Percentiles rank a stretch among this genome's conserved stretches.
phyloP scores from a whole-genome alignment of 1,140 invertebrate genomes.

The Thaumetopoea pityocampa region DNA sequence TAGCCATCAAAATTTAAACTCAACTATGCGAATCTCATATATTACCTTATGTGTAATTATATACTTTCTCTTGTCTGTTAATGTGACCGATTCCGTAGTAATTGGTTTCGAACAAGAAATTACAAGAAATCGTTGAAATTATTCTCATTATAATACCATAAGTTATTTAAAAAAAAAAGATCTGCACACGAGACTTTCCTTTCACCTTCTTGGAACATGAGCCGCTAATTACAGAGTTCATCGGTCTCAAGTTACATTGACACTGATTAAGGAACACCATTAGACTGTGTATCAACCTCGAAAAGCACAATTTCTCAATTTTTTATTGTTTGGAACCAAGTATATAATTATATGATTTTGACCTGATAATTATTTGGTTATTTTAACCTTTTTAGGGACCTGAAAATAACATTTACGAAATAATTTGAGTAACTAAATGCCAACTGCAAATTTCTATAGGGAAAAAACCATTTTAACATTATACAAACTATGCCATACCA shows the following conservation, averaged over 20 bases:
- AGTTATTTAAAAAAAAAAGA: conserved; percentile 38
- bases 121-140: conserved; percentile 42
- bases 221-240: conserved; percentile 51
- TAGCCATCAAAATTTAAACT: conserved; percentile 24
- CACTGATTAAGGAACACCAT: conserved; percentile 24
- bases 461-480: too few species aligned
- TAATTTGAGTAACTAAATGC: too few species aligned
- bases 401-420: too few species aligned
- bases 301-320: conserved; percentile 1
- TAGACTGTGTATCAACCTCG: conserved; percentile 12
- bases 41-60: conserved; percentile 37
- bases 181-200: conserved; percentile 46
- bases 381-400: too few species aligned
- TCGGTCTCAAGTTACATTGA: conserved; percentile 39
- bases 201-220: conserved; percentile 55
- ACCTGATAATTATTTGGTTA: too few species aligned
- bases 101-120: conserved; percentile 46
- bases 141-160: conserved; percentile 50
- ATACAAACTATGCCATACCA: too few species aligned
- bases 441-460: too few species aligned
- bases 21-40: conserved; percentile 14
- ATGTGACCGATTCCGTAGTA: conserved; percentile 44
- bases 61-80: conserved; percentile 56
- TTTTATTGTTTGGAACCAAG: conserved; percentile 10
- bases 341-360: conserved; percentile 4